Percentiles rank a stretch among this genome's conserved stretches.
phyloP scores from a whole-genome alignment of 1,140 invertebrate genomes.

The Pentalonia nigronervosa region DNA sequence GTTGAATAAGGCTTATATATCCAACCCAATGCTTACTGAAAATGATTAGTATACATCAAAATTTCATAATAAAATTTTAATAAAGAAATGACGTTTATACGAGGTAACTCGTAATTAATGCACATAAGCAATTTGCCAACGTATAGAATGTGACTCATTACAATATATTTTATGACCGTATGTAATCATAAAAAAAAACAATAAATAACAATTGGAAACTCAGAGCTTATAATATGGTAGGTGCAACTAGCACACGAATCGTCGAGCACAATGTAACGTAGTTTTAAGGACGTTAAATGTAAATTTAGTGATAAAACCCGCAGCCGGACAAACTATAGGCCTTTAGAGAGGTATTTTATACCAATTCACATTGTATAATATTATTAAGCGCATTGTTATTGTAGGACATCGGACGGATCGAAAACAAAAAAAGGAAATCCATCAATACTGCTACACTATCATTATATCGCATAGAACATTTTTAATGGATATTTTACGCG shows the following conservation, averaged over 20 bases:
- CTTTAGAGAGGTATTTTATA: not conserved
- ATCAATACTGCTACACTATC: not conserved
- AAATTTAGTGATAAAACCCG: conserved; percentile 49
- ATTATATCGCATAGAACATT: not conserved
- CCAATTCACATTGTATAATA: not conserved
- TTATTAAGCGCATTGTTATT: not conserved
- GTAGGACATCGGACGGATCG: not conserved
- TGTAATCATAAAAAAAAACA: not conserved
- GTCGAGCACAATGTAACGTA: not conserved
- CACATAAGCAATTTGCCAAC: not conserved
- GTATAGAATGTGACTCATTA: not conserved
- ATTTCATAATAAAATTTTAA: too few relatives aligned
- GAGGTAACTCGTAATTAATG: not conserved
- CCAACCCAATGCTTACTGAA: not conserved
- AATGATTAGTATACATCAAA: not conserved
- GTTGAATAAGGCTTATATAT: not conserved
- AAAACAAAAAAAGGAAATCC: not conserved
- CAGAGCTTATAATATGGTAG: not conserved
- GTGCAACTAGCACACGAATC: not conserved
- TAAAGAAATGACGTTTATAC: not conserved
- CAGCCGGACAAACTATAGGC: not conserved
- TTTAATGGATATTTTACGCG: conserved; percentile 26
- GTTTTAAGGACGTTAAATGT: conserved; percentile 45
- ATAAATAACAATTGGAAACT: conserved; percentile 8
- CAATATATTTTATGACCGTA: not conserved